A percentile compares a stretch with the other conserved stretches of the same genome.
These are phyloP conservation scores for Eulithis testata DNA, from an alignment of 2,888 invertebrate species.

Conservation along the genomic window DNA sequence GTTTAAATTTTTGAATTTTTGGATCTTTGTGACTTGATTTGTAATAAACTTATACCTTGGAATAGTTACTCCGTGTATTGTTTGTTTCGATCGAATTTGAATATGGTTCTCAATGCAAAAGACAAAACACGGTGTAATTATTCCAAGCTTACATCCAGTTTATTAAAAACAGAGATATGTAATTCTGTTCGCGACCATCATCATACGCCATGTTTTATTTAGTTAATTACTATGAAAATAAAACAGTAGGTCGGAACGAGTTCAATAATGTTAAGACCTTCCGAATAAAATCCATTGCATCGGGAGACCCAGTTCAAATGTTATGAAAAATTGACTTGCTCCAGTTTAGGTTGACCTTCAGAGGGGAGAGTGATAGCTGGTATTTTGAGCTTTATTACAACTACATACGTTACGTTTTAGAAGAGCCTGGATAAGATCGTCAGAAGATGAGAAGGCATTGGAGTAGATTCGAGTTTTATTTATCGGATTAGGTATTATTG, in stretches of 20 bases:
- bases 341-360: slow-evolving; percentile 18
- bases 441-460: neutral
- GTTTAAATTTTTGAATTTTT: no score
- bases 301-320: slow-evolving; percentile 2
- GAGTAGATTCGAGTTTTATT: neutral
- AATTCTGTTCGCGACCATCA: no score
- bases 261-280: neutral
- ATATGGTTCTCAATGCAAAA: no score
- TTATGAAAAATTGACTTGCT: slow-evolving; percentile 17
- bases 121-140: no score
- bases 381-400: slow-evolving; percentile 17
- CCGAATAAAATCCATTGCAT: neutral
- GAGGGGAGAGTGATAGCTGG: slow-evolving; percentile 20
- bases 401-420: neutral
- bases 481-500: neutral
- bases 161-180: no score
- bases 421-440: neutral
- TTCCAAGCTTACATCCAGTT: no score
- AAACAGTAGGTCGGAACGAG: neutral
- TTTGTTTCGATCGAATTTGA: no score
- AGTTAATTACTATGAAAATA: no score
- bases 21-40: no score
- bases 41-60: no score
- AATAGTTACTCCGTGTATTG: no score
- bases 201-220: no score